phyloP scores from a whole-genome alignment of 2,113 vertebrate genomes.

The Chloropsis cyanopogon region DNA sequence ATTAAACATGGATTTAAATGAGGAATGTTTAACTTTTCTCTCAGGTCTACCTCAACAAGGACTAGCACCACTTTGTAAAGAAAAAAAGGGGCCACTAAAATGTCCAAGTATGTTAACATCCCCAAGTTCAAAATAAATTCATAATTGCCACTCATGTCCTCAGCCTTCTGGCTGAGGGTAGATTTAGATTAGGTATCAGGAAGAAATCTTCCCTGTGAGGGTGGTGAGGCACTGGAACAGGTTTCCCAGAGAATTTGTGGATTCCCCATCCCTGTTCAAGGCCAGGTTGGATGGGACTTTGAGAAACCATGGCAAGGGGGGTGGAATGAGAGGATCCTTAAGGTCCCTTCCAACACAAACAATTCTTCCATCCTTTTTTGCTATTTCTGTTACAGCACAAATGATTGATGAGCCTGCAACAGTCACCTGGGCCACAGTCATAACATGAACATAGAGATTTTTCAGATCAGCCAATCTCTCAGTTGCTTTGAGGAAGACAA shows the following conservation, averaged over 20 bases:
- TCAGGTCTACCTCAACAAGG: background rate
- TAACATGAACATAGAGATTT: background rate
- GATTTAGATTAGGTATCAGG: background rate
- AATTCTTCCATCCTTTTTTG: background rate
- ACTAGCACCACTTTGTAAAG: background rate
- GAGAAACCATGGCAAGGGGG: background rate
- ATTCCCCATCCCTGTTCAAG: background rate
- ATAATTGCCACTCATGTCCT: background rate
- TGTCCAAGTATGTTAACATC: background rate
- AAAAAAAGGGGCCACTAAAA: background rate
- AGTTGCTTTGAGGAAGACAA: background rate
- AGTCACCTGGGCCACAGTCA: background rate
- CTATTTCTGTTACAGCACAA: background rate
- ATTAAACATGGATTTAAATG: background rate
- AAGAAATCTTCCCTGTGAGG: background rate
- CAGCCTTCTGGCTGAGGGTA: background rate
- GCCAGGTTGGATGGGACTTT: background rate
- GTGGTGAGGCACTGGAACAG: background rate
- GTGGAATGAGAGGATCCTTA: background rate
- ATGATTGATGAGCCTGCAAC: background rate
- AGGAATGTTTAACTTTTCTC: background rate
- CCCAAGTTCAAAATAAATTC: background rate
- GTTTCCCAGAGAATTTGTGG: background rate
- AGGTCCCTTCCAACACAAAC: background rate
- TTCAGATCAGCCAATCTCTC: background rate